These are phyloP conservation scores for Rapana venosa DNA, from an alignment of 2,888 invertebrate genomes.

Conservation along the genomic window DNA sequence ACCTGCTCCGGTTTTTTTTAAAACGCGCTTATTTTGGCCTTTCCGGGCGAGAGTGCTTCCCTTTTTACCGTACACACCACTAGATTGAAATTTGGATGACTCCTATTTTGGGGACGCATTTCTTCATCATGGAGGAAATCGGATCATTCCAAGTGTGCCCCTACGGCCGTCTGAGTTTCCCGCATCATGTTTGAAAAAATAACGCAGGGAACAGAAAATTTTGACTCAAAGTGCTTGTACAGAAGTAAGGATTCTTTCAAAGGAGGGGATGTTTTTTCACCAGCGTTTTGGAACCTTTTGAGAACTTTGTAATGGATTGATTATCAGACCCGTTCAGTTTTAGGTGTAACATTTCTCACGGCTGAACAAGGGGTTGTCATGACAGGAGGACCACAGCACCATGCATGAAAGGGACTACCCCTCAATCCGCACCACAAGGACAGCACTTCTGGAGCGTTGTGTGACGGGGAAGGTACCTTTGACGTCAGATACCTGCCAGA, in stretches of 20 bases:
- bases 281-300: background rate
- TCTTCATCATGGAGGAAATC: background rate
- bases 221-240: constrained; percentile 28
- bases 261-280: constrained; percentile 23
- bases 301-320: constrained; percentile 42
- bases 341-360: constrained; percentile 44
- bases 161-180: constrained; percentile 38
- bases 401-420: constrained; percentile 60
- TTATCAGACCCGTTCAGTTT: constrained; percentile 43
- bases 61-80: constrained; percentile 50
- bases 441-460: constrained; percentile 60
- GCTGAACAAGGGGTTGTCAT: constrained; percentile 43
- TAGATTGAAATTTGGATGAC: constrained; percentile 64
- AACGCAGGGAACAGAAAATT: background rate
- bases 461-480: constrained; percentile 58
- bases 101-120: constrained; percentile 64
- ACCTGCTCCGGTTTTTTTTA: constrained; percentile 88
- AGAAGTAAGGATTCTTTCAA: background rate
- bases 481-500: constrained; percentile 58
- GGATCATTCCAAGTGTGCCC: background rate
- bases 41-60: constrained; percentile 65
- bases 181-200: background rate
- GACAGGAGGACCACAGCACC: constrained; percentile 39
- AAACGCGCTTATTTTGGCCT: constrained; percentile 85
- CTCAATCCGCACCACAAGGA: constrained; percentile 56